Conservation (phyloP, 2,888 invertebrate genomes). For the Orthosia gothica region DNA sequence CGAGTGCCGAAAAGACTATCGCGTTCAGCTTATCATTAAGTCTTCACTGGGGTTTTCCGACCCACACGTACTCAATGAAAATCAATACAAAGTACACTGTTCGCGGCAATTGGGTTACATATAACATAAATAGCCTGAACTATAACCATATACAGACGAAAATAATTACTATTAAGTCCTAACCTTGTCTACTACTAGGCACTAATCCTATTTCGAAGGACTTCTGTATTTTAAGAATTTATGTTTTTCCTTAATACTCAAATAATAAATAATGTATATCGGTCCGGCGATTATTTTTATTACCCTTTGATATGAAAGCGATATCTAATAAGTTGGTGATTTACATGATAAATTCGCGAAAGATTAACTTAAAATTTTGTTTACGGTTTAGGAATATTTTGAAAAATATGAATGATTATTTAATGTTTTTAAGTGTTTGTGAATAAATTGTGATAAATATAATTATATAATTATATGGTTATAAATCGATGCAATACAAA, state of each 20-base stretch:
- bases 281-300: constrained; percentile 56
- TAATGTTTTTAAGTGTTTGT: background rate
- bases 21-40: constrained; percentile 29
- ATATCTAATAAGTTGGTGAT: constrained; percentile 52
- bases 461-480: too few relatives aligned
- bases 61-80: constrained; percentile 19
- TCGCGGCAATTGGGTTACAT: constrained; percentile 1
- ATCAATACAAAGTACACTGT: constrained; percentile 36
- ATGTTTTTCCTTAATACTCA: constrained; percentile 37
- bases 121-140: background rate
- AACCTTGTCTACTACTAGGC: constrained; percentile 19
- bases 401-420: background rate
- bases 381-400: constrained; percentile 10
- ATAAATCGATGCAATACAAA: constrained; percentile 17
- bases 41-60: constrained; percentile 33
- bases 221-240: constrained; percentile 24
- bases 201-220: constrained; percentile 46
- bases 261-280: constrained; percentile 52
- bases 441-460: background rate
- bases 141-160: constrained; percentile 6
- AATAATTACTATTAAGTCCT: constrained; percentile 17
- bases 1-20: constrained; percentile 31
- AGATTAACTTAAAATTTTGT: constrained; percentile 35
- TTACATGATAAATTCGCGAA: constrained; percentile 39
- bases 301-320: constrained; percentile 44